Base-by-base conservation (phyloP, 2,113 vertebrate genomes). In the Numenius arquata region DNA sequence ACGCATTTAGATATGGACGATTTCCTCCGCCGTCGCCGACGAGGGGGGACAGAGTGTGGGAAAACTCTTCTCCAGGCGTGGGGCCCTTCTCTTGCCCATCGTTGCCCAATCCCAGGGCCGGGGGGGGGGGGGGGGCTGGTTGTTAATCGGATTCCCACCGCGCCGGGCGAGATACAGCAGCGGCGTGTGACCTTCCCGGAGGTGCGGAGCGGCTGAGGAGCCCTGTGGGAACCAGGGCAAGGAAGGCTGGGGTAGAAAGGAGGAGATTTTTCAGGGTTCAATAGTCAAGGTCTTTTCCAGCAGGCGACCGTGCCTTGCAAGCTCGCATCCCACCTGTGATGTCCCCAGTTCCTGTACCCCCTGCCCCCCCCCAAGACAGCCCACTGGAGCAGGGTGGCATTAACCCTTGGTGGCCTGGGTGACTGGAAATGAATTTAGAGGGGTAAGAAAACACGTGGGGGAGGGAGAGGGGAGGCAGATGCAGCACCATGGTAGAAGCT, bases 1-100 rank as follows among this genome's bases (percentile, higher is more conserved):
- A 98, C 98, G 85, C 95, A 97, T 98, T 99, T 98, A 98, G 98
- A 98, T 98, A 98, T 97, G 98, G 98, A 96, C 98, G 98, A 98
- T 98, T 99, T 99, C 98, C 98, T 98, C 97, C 89, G 97, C 98
- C 96, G 97, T 98, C 97, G 95, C 97, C 86, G 67, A 38, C 55
- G 16, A 29, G 85, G 74, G 85, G 85, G 85, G 61, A 90, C 68
- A 88, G 98, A 98, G 98, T 98, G 98, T 99, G 98, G 99, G 98
- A 99, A 99, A 98, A 95, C 97, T 95, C 97, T 95, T 96, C 94
- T 61, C 84, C 3, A 22, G 58, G 89, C 76, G 3, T 76, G 20
- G 74, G 93, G 92, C 93, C 90, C 89, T 97, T 94, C 96, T 92
- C 95, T 95, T 41, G 68, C 92, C 93, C 76, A 68, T 61, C 73